Conservation (phyloP, 2,797 vertebrate species). For the Molossus molossus region DNA sequence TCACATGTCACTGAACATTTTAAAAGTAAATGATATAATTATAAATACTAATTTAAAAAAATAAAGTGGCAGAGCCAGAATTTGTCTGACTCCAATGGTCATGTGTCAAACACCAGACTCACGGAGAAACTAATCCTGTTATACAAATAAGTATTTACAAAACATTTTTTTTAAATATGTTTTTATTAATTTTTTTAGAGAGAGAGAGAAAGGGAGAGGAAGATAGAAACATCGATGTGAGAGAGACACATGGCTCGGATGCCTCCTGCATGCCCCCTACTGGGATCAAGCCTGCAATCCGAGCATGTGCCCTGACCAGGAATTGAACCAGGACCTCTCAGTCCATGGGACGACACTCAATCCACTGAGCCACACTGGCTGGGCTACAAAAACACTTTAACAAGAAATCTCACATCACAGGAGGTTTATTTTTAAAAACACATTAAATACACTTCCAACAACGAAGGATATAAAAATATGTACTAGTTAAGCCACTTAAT, state of each 20-base stretch:
- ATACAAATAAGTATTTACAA: constrained; percentile 48
- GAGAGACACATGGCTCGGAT: no score
- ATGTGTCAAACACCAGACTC: background rate
- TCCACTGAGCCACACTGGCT: no score
- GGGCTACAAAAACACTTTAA: constrained; percentile 10
- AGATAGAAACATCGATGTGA: no score
- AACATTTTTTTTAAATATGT: background rate
- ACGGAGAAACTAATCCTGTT: constrained; percentile 14
- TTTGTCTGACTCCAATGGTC: background rate
- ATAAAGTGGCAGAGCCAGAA: background rate
- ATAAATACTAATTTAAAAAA: background rate
- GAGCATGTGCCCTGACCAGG: no score
- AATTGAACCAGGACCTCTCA: no score
- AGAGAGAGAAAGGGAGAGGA: no score
- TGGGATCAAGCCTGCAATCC: no score
- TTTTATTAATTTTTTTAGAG: no score
- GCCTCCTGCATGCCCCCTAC: no score
- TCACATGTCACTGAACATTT: background rate
- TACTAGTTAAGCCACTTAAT: constrained; percentile 34
- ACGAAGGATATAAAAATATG: constrained; percentile 42
- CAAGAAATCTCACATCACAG: constrained; percentile 24
- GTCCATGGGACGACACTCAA: no score
- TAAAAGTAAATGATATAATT: constrained; percentile 26
- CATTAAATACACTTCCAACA: constrained; percentile 28
- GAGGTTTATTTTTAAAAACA: constrained; percentile 58